Conservation (phyloP, 2,113 vertebrate species). For the Dermatemys mawii region DNA sequence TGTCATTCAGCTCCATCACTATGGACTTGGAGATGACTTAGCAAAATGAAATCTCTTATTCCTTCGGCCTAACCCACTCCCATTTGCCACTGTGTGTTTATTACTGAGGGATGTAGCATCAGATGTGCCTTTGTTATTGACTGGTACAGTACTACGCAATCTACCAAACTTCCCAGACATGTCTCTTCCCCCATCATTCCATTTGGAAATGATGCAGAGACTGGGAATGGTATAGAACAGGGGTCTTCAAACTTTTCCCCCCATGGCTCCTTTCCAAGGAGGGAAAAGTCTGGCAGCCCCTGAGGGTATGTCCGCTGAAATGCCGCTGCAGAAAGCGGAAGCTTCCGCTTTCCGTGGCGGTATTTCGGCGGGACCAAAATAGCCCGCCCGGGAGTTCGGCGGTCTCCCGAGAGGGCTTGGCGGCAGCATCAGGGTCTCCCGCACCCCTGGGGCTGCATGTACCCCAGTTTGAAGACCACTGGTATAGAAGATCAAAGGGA, state of each 20-base stretch:
- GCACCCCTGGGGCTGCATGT: too few species aligned
- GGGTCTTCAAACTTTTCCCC: too few species aligned
- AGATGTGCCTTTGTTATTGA: background rate
- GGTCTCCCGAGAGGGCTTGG: too few species aligned
- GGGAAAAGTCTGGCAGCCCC: too few species aligned
- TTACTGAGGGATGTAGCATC: background rate
- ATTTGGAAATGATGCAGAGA: background rate
- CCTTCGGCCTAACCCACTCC: background rate
- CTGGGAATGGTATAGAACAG: background rate
- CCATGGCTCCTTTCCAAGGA: too few species aligned
- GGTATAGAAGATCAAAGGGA: background rate
- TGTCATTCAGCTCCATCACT: background rate
- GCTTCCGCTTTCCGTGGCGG: too few species aligned
- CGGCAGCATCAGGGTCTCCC: too few species aligned
- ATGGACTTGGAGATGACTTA: background rate
- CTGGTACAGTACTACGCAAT: background rate
- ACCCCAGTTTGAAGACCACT: too few species aligned
- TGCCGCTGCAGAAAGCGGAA: too few species aligned
- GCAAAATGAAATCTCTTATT: background rate
- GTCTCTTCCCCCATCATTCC: background rate
- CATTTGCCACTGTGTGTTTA: background rate
- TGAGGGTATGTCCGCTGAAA: too few species aligned
- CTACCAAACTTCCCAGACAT: background rate
- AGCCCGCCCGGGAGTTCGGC: too few species aligned
- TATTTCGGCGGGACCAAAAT: too few species aligned